A percentile compares a stretch with the other conserved stretches of the same genome.
Conservation (phyloP, 2,888 invertebrate species). For the Herminia tarsipennalis region DNA sequence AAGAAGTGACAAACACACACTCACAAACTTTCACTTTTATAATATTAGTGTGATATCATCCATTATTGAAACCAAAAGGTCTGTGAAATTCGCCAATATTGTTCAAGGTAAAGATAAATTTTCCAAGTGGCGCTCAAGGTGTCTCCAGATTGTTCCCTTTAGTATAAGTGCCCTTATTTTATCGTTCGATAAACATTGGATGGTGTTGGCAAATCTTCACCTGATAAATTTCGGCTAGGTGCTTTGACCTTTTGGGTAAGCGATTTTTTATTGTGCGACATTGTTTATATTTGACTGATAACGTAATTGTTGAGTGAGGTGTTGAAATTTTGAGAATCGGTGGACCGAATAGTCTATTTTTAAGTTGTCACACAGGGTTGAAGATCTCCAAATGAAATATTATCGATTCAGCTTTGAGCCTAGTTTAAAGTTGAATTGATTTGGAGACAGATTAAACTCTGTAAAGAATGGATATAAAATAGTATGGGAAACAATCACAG, state of each 20-base stretch:
- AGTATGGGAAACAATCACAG: no score
- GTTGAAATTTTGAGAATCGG: no score
- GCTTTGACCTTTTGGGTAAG: not conserved
- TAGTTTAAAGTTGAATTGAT: no score
- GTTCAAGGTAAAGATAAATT: constrained; percentile 5
- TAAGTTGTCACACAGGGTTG: no score
- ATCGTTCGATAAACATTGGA: constrained; percentile 10
- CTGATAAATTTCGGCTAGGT: not conserved
- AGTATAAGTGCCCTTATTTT: constrained; percentile 8
- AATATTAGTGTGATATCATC: no score
- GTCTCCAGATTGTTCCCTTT: not conserved
- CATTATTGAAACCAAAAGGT: not conserved
- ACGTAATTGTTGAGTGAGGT: not conserved
- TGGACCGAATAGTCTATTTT: no score
- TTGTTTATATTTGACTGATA: not conserved
- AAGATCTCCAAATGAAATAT: no score
- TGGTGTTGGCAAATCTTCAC: constrained; percentile 7
- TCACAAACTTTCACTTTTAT: no score
- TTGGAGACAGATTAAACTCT: no score
- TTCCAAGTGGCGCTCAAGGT: not conserved
- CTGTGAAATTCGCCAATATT: not conserved
- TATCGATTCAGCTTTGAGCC: no score
- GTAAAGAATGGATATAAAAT: no score
- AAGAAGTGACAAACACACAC: no score
- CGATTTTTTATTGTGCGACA: not conserved